Evolutionary conservation across 2,797 vertebrate species (phyloP).

Genomic region (Rhinophrynus dorsalis): DNA sequence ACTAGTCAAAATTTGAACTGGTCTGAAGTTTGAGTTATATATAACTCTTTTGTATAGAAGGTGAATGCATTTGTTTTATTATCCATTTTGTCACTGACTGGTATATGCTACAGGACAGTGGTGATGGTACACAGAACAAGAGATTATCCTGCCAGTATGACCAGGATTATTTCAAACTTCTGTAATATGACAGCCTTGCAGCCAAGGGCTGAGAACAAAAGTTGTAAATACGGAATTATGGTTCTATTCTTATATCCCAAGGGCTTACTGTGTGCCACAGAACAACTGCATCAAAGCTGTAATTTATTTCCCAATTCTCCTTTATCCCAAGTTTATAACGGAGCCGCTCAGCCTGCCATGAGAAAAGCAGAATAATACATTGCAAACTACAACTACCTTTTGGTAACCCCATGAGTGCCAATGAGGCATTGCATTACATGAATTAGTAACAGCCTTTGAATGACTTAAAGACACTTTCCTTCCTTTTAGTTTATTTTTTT

Average conservation of each 20-base stretch:
- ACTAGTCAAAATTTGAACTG: too few relatives aligned
- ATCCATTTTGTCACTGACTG: background rate
- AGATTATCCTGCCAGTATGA: conserved; percentile 3
- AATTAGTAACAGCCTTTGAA: too few relatives aligned
- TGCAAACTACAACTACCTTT: background rate
- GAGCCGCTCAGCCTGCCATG: background rate
- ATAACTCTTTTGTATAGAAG: too few relatives aligned
- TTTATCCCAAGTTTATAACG: conserved; percentile 36
- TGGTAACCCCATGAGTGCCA: conserved; percentile 18
- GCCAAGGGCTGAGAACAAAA: conserved; percentile 29
- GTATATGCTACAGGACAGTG: background rate
- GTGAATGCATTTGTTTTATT: background rate
- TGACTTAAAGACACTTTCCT: too few relatives aligned
- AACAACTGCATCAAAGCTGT: conserved; percentile 31
- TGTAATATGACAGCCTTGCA: conserved; percentile 24
- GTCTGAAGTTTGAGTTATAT: too few relatives aligned
- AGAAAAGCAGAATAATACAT: conserved; percentile 10
- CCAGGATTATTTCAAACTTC: conserved; percentile 17
- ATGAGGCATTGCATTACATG: too few relatives aligned
- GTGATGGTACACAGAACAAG: background rate
- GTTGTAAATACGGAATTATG: conserved; percentile 36
- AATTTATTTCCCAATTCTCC: conserved; percentile 43
- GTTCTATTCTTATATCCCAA: conserved; percentile 27
- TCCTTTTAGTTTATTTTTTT: too few relatives aligned
- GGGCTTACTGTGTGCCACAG: conserved; percentile 21